These are phyloP conservation scores for Argya squamiceps DNA, from an alignment of 2,797 vertebrate genomes.

Conservation along the genomic window DNA sequence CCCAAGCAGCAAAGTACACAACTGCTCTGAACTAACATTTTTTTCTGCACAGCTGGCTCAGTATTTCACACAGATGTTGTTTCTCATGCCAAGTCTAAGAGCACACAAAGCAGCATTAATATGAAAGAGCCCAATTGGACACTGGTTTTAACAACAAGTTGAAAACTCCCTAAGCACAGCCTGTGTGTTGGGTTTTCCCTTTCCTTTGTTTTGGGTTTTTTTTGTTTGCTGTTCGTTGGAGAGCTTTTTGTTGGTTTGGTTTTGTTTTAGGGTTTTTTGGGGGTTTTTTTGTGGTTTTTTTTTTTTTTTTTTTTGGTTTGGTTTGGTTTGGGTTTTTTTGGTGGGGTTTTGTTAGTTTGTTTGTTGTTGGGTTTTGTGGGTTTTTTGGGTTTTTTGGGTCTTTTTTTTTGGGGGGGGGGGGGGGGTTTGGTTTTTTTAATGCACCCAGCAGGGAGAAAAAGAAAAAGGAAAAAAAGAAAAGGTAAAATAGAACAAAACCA, in stretches of 20 bases:
- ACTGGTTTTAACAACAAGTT: background rate
- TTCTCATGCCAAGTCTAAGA: background rate
- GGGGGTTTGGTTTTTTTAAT: background rate
- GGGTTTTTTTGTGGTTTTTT: too few species aligned
- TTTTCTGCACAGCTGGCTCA: conserved; percentile 44
- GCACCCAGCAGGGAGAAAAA: background rate
- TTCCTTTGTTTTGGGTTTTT: background rate
- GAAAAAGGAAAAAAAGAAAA: background rate
- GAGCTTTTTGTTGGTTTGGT: background rate
- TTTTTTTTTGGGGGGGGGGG: too few species aligned
- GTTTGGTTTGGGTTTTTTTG: background rate
- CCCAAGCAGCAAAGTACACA: conserved; percentile 9
- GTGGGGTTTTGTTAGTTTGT: background rate
- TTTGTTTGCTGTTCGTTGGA: background rate
- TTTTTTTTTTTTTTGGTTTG: background rate
- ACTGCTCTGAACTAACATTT: background rate
- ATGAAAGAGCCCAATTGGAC: background rate
- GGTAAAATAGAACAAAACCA: background rate
- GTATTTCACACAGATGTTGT: conserved; percentile 36
- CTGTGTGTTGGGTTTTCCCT: background rate
- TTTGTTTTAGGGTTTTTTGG: too few species aligned
- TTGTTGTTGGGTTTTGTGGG: too few species aligned
- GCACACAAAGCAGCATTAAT: conserved; percentile 17
- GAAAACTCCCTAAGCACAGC: background rate
- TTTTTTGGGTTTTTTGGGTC: background rate